phyloP scores from a whole-genome alignment of 35 echinoderm and acorn worm species.

The Hemicentrotus pulcherrimus region DNA sequence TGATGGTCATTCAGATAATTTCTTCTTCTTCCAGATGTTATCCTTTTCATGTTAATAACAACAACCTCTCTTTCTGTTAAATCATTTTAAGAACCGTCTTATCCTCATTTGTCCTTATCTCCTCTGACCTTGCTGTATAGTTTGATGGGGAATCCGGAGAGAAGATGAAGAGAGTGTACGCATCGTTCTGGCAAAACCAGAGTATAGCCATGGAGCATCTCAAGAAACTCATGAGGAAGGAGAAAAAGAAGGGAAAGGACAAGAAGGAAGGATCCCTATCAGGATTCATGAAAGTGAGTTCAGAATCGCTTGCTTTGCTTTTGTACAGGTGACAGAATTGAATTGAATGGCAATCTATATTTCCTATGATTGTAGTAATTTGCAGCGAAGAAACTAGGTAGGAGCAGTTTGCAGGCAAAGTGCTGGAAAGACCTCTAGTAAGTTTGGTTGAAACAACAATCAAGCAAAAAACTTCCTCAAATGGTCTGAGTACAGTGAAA shows the following conservation, averaged over 20 bases:
- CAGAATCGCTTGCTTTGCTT: not conserved
- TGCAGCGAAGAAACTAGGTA: no score
- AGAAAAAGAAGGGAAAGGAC: slow-evolving; percentile 66
- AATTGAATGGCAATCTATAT: no score
- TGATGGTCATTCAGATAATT: no score
- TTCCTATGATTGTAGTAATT: no score
- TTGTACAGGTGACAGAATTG: not conserved
- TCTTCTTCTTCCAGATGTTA: no score
- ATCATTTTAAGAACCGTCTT: not conserved
- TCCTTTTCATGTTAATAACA: no score
- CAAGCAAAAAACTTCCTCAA: no score
- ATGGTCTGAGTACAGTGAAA: no score
- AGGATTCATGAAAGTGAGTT: slow-evolving; percentile 78
- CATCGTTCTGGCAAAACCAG: slow-evolving; percentile 81
- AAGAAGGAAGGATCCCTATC: slow-evolving; percentile 76
- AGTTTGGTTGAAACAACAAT: no score
- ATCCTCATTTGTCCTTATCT: not conserved
- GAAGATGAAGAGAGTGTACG: slow-evolving; percentile 73
- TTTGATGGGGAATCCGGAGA: slow-evolving; percentile 88
- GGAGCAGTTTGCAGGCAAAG: no score
- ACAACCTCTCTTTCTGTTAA: no score
- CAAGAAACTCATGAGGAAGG: slow-evolving; percentile 30
- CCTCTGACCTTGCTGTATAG: slow-evolving; percentile 36
- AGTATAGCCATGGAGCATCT: slow-evolving; percentile 69
- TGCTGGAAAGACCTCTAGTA: no score